A percentile compares a stretch with the other conserved stretches of the same genome.
Conservation (phyloP, 2,113 vertebrate genomes). For the Actenoides hombroni region DNA sequence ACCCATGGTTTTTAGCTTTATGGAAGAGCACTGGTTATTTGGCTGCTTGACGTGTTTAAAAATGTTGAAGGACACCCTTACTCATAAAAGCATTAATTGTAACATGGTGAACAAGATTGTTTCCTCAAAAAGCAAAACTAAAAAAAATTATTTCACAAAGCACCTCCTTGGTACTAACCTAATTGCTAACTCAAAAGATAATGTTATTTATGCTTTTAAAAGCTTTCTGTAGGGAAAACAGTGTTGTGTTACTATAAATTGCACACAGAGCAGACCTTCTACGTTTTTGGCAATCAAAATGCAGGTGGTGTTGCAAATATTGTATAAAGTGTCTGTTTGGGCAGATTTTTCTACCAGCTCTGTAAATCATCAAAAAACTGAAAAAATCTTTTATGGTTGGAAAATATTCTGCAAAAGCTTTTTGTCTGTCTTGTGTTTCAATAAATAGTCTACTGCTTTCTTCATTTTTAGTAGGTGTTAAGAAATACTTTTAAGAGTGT, state of each 20-base stretch:
- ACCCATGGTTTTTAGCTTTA: background rate
- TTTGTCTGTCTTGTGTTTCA: background rate
- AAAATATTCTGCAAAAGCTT: background rate
- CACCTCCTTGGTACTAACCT: background rate
- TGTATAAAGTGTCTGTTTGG: background rate
- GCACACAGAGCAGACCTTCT: background rate
- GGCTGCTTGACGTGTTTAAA: background rate
- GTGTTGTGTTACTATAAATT: background rate
- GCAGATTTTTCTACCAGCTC: background rate
- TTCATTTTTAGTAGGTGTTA: background rate
- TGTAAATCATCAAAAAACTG: fast-evolving
- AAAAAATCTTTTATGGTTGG: background rate
- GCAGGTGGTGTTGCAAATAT: background rate
- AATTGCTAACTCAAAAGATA: background rate
- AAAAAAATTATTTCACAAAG: background rate
- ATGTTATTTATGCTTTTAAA: background rate
- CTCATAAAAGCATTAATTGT: background rate
- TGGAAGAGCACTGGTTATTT: background rate
- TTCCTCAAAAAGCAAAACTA: background rate
- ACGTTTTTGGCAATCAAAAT: background rate
- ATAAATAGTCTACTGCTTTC: background rate
- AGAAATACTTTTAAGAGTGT: background rate
- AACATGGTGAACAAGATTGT: background rate
- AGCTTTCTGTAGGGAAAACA: background rate
- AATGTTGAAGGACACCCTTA: background rate